Evolutionary conservation across 2,888 invertebrate species (phyloP), one percentile per base, ranked within the genome.

Genomic region (Perithous albicinctus): DNA sequence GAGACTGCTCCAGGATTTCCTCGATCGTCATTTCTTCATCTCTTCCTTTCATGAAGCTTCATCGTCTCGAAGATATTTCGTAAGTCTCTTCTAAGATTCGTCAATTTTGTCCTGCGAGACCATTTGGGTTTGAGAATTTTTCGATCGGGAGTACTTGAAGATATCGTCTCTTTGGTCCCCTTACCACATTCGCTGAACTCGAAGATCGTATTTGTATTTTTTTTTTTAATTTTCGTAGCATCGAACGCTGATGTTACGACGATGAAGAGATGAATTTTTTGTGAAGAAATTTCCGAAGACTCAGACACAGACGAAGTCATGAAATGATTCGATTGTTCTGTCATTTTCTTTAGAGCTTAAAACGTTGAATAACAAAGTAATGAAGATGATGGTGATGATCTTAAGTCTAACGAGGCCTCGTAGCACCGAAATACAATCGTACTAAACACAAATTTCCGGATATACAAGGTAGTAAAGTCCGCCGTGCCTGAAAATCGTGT

Each of bases 361-460:
- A 38, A 38, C 63, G 32, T 18, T 15, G 59, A 63, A 23, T 61
- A 10, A 41, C 15, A 41, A 63, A 63, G 41, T 32, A 61, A 61
- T 77, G 35, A 66, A 63, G 56, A 56, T 26, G 51, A 63, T 43
- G 67, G 46, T 67, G 32, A 67, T 81, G 26, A 41, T 76, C 46
- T 69, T 61, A 78, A 59, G 15, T 41, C 59, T 66, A 78, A 73
- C 69, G 66, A 66, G 43, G 15, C n/a, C 46, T 43, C 59, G 59
- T 32, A 43, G n/a, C 43, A 46, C 72, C 43, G 46, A 32, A 2
- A 48, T n/a, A 38, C 23, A 43, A 43, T 26, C 26, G 54, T 70
- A 41, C 84, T 89, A 91, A 51, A 91, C 90, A 87, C 89, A 90
- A 82, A 91, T 89, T 84, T 91, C 91, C 82, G 89, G 88, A 85